Conservation (phyloP, 2,888 invertebrate species). For the Pachymerium ferrugineum region DNA sequence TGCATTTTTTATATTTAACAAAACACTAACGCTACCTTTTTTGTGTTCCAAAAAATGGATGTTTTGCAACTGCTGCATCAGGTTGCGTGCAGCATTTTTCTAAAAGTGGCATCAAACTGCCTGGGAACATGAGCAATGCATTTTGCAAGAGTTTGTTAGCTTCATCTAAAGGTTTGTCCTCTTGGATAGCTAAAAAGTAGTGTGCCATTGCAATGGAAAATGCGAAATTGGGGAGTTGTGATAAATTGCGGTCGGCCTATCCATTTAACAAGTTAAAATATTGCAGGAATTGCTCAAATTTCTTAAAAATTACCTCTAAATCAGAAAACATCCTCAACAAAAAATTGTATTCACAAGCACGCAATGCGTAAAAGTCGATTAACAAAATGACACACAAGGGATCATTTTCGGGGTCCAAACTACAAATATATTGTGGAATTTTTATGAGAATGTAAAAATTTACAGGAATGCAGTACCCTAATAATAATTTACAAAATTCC, state of each 20-base stretch:
- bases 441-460: background rate
- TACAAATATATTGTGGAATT: conserved; percentile 41
- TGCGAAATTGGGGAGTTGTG: conserved; percentile 80
- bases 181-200: conserved; percentile 52
- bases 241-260: conserved; percentile 58
- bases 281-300: conserved; percentile 44
- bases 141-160: conserved; percentile 63
- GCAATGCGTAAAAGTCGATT: conserved; percentile 75
- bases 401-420: conserved; percentile 67
- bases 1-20: background rate
- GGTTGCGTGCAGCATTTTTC: conserved; percentile 70
- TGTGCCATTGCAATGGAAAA: conserved; percentile 72
- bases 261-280: conserved; percentile 29
- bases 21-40: conserved; percentile 52
- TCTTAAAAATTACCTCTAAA: conserved; percentile 52
- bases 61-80: conserved; percentile 58
- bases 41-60: conserved; percentile 51
- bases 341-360: conserved; percentile 67
- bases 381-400: conserved; percentile 69
- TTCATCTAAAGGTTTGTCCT: conserved; percentile 34
- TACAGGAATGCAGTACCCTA: conserved; percentile 47
- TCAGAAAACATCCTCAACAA: conserved; percentile 53
- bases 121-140: conserved; percentile 75
- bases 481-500: conserved; percentile 76
- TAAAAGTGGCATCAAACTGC: conserved; percentile 63